phyloP scores from a whole-genome alignment of 1,140 invertebrate species.

The Branchinecta lindahli region DNA sequence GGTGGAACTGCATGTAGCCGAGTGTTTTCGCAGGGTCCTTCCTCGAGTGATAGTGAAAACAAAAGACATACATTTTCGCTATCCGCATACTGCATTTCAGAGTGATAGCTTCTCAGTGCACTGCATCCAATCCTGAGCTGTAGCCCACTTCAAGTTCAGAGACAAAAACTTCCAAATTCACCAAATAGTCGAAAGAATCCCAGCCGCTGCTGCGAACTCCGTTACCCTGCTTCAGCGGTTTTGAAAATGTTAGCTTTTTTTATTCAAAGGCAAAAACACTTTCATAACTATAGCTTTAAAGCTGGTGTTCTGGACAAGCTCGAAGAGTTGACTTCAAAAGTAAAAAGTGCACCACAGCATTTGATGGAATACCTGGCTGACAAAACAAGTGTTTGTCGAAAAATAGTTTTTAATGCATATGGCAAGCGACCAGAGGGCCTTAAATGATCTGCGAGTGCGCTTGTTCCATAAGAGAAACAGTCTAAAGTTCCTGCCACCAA shows the following conservation, averaged over 20 bases:
- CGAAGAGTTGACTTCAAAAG: slow-evolving; percentile 8
- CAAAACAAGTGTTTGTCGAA: slow-evolving; percentile 5
- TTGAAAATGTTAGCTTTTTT: slow-evolving; percentile 2
- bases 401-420: neutral
- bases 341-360: slow-evolving; percentile 4
- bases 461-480: slow-evolving; percentile 7
- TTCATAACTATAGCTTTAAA: slow-evolving; percentile 6
- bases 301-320: slow-evolving; percentile 7
- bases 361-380: slow-evolving; percentile 8
- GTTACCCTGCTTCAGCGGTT: neutral
- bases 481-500: neutral
- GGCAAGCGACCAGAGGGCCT: slow-evolving; percentile 4
- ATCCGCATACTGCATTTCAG: neutral
- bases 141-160: slow-evolving; percentile 8
- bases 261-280: neutral
- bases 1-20: neutral
- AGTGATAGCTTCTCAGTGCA: slow-evolving; percentile 5
- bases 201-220: slow-evolving; percentile 7
- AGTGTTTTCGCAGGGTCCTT: neutral
- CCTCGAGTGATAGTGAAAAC: neutral
- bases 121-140: slow-evolving; percentile 1
- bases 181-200: slow-evolving; percentile 8
- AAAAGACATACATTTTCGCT: slow-evolving; percentile 1
- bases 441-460: neutral
- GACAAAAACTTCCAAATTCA: slow-evolving; percentile 5